Evolutionary conservation across 2,888 invertebrate species (phyloP).

Genomic region (Mylabris sibirica): DNA sequence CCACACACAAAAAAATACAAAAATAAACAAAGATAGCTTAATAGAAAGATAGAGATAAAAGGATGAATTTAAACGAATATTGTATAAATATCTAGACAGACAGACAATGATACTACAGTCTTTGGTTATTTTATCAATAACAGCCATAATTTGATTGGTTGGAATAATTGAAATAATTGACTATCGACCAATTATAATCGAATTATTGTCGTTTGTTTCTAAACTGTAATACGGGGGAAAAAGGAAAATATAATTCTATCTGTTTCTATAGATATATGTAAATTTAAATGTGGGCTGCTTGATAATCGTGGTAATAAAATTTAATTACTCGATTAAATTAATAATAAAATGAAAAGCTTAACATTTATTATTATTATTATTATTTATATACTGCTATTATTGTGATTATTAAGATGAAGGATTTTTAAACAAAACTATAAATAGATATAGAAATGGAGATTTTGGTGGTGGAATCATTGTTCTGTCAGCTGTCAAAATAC

Average conservation of each 20-base stretch:
- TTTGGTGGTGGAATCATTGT: background rate
- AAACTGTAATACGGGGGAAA: too few relatives aligned
- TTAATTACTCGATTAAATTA: too few relatives aligned
- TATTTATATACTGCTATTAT: too few relatives aligned
- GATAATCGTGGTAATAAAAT: background rate
- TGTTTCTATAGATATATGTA: too few relatives aligned
- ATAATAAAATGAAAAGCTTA: background rate
- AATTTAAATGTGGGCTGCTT: background rate
- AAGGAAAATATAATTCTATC: too few relatives aligned
- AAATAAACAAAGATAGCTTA: background rate
- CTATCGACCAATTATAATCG: background rate
- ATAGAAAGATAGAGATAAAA: background rate
- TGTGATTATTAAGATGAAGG: background rate
- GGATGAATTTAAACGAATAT: background rate
- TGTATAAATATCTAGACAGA: background rate
- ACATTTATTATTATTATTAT: background rate
- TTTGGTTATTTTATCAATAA: background rate
- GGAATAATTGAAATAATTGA: background rate
- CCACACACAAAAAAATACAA: background rate
- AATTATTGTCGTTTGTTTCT: background rate
- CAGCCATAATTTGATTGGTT: background rate
- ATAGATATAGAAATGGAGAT: background rate
- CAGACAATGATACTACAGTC: background rate
- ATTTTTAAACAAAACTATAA: background rate
- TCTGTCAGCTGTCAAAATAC: conserved; percentile 8